A percentile compares a stretch with the other conserved stretches of the same genome.
phyloP scores from a whole-genome alignment of 2,888 invertebrate genomes.

The Drosophila kambysellisi region DNA sequence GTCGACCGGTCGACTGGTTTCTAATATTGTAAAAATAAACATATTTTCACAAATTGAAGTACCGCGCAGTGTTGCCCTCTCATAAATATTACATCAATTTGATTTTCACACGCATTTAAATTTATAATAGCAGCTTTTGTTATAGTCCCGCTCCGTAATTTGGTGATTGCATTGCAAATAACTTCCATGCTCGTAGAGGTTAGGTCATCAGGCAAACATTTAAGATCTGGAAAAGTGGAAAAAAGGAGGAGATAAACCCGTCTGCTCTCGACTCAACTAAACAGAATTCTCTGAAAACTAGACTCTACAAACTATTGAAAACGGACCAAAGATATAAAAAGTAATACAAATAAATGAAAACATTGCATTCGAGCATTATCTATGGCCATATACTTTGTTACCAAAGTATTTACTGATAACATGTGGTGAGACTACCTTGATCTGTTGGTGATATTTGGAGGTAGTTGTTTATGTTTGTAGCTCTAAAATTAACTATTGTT shows the following conservation, averaged over 20 bases:
- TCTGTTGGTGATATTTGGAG: not conserved
- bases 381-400: not conserved
- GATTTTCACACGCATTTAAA: not conserved
- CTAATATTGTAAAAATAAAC: not conserved
- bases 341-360: not conserved
- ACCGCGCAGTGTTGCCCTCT: not conserved
- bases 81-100: slow-evolving; percentile 1
- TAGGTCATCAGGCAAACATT: slow-evolving; percentile 1
- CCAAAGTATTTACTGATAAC: not conserved
- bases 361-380: not conserved
- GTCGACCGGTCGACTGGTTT: not conserved
- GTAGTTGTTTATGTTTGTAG: too few species aligned
- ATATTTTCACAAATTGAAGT: not conserved
- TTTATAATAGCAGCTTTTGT: not conserved
- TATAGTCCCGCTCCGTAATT: slow-evolving; percentile 1
- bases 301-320: not conserved
- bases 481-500: not conserved
- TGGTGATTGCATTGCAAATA: slow-evolving; percentile 12
- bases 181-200: not conserved
- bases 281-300: not conserved
- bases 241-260: not conserved
- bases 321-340: not conserved
- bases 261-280: not conserved
- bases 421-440: not conserved
- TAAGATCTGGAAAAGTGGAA: not conserved